A percentile compares a stretch with the other conserved stretches of the same genome.
phyloP scores from a whole-genome alignment of 2,888 invertebrate genomes.

The Brachycybe producta region DNA sequence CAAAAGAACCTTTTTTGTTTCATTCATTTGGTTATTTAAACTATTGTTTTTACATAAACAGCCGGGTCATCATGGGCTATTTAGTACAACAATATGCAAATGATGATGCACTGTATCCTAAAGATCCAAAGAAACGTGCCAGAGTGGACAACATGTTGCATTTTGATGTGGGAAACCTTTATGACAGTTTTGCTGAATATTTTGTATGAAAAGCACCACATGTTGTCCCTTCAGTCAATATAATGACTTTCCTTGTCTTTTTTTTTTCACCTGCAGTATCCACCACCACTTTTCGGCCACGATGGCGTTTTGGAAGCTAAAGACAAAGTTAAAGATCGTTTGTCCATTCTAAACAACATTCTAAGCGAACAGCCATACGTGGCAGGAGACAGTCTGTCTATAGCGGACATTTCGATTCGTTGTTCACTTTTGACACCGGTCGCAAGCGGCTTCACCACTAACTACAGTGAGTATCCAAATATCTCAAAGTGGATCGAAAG shows the following conservation, averaged over 20 bases:
- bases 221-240: too few relatives aligned
- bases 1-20: too few relatives aligned
- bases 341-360: background rate
- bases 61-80: slow-evolving; percentile 11
- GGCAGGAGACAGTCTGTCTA: slow-evolving; percentile 2
- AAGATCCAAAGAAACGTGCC: slow-evolving; percentile 1
- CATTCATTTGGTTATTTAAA: too few relatives aligned
- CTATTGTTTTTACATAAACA: slow-evolving; percentile 1
- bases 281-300: background rate
- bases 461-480: background rate
- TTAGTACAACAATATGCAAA: slow-evolving; percentile 6
- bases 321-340: background rate
- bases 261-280: background rate
- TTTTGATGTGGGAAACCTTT: background rate
- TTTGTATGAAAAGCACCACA: slow-evolving; percentile 1
- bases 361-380: background rate
- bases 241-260: background rate
- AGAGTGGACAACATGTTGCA: slow-evolving; percentile 1
- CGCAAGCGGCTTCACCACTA: background rate
- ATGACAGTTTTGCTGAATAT: background rate
- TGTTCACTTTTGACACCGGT: background rate
- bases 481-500: background rate
- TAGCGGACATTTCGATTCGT: slow-evolving; percentile 1
- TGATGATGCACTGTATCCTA: slow-evolving; percentile 9
- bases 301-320: background rate